Percentiles rank a stretch among this genome's conserved stretches.
phyloP scores from a whole-genome alignment of 2,888 invertebrate genomes.

The Caenorhabditis plicata region DNA sequence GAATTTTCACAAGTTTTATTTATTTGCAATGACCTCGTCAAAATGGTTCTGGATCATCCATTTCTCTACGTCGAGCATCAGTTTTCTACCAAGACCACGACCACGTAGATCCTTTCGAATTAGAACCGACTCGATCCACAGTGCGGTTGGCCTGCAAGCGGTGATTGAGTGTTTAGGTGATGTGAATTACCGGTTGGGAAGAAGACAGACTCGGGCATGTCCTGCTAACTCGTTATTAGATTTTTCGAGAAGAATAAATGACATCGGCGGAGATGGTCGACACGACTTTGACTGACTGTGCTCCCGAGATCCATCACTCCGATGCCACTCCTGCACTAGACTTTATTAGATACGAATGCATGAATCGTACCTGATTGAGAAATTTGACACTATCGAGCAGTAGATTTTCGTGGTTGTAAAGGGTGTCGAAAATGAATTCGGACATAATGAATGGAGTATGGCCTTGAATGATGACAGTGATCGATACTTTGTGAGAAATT shows the following conservation, averaged over 20 bases:
- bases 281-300: slow-evolving; percentile 43
- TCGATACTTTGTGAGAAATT: too few species aligned
- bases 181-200: slow-evolving; percentile 39
- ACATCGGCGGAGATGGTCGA: slow-evolving; percentile 48
- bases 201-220: slow-evolving; percentile 44
- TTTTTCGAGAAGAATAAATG: slow-evolving; percentile 41
- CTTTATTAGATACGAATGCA: neutral
- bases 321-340: slow-evolving; percentile 45
- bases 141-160: slow-evolving; percentile 22
- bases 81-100: slow-evolving; percentile 65
- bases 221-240: slow-evolving; percentile 37
- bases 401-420: slow-evolving; percentile 36
- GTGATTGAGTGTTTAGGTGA: neutral
- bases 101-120: slow-evolving; percentile 37
- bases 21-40: too few species aligned
- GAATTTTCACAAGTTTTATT: neutral
- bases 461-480: too few species aligned
- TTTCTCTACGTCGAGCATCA: slow-evolving; percentile 66
- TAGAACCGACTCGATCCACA: slow-evolving; percentile 58
- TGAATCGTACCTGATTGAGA: slow-evolving; percentile 40
- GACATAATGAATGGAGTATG: too few species aligned
- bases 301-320: slow-evolving; percentile 42
- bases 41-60: slow-evolving; percentile 35
- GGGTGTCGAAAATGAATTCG: slow-evolving; percentile 22
- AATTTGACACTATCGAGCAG: slow-evolving; percentile 37